These are phyloP conservation scores for Amblyjoppa proteus DNA, from an alignment of 2,888 invertebrate genomes.

Conservation along the genomic window DNA sequence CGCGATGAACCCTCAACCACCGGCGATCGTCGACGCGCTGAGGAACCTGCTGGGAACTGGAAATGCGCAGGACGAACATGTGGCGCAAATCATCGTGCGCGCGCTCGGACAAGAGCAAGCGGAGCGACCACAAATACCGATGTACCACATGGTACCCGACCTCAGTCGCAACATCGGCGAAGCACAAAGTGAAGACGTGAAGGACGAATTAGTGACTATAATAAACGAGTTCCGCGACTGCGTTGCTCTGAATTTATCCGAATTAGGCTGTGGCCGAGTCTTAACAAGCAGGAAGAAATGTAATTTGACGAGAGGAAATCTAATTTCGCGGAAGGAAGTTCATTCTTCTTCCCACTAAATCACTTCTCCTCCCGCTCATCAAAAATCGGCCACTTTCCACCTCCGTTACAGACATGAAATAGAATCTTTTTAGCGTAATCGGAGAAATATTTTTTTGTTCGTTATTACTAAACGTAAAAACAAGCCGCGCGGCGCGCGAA, in stretches of 20 bases:
- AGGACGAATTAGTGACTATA: slow-evolving; percentile 20
- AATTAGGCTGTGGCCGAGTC: slow-evolving; percentile 26
- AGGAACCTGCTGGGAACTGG: not conserved
- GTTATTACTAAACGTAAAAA: no score
- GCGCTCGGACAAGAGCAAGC: not conserved
- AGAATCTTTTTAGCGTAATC: no score
- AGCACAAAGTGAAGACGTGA: not conserved
- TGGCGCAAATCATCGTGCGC: not conserved
- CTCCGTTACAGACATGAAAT: no score
- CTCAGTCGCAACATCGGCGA: not conserved
- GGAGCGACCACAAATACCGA: not conserved
- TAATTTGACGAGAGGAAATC: no score
- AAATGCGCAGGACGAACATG: not conserved
- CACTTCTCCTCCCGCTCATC: no score
- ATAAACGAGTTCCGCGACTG: slow-evolving; percentile 27
- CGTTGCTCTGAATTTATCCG: slow-evolving; percentile 16
- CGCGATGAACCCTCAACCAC: not conserved
- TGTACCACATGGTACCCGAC: not conserved
- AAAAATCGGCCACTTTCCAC: no score
- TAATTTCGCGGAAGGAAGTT: no score
- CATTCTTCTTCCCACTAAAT: no score
- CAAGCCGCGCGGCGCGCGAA: no score
- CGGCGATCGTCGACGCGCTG: not conserved
- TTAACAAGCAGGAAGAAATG: no score
- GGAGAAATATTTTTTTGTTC: no score